Evolutionary conservation across 2,888 invertebrate genomes (phyloP), one percentile per base, ranked within the genome.

Genomic region (Syrista parreyssii): DNA sequence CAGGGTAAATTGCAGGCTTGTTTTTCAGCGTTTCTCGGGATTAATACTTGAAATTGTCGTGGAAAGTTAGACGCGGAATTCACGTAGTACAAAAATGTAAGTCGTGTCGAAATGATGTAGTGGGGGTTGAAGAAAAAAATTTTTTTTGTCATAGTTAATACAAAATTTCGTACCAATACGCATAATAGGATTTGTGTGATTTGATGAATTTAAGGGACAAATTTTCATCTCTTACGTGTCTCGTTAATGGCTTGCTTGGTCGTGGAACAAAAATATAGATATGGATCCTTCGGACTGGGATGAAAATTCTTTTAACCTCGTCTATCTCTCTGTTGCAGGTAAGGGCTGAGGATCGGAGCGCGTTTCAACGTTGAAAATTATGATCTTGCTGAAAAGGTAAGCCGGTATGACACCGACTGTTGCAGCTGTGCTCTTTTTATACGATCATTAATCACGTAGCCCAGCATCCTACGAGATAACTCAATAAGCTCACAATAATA

Each of bases 391-490:
- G 71, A 71, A 71, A 71, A 71, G 71, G 71, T 71, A 71, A 71
- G 71, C 71, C 74, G 36, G 23, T 33, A 74, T n/a, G 74, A 23
- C 34, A 36, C 74, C 74, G 23, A 23, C 2, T 12, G 74, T 36
- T 12, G 33, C 35, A 15, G 9, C 11, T 3, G 74, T 34, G 74
- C 35, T 55, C 23, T 74, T 74, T 72, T 78, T 11, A 75, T 75
- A 68, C 23, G 68, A 68, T 55, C 75, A 78, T 78, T 78, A 78
- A 78, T 78, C 78, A 78, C 31, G 30, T 12, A 34, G 36, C 35
- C 36, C 55, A 55, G 23, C 55, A 15, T 15, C 72, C 71, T n/a
- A 30, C 15, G 68, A 68, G 74, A 73, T 78, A 78, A 78, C 78
- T 78, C 78, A 78, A 78, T 78, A 72, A 78, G 68, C 74, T 9